Conservation (phyloP, 2,113 vertebrate genomes). For the Hemiscyllium ocellatum region DNA sequence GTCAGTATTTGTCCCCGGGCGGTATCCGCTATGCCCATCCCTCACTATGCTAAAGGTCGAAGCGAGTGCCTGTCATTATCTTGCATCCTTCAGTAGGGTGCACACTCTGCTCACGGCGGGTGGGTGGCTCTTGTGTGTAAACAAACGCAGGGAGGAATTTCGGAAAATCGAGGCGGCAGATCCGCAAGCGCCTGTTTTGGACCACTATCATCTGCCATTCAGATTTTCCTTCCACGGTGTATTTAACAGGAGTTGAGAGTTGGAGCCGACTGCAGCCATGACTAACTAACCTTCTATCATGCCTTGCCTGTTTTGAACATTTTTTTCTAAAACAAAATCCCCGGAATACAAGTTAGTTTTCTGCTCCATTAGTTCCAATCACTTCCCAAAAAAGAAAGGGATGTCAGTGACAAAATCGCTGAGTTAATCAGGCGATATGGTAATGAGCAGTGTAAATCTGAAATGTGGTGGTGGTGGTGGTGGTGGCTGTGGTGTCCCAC, state of each 20-base stretch:
- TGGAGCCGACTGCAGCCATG: not conserved
- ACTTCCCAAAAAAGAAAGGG: not conserved
- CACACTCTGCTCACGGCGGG: not conserved
- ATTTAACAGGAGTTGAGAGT: not conserved
- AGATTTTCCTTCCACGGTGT: not conserved
- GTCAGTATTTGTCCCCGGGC: too few relatives aligned
- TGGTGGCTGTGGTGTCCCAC: not conserved
- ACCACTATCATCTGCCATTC: not conserved
- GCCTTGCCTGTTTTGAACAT: not conserved
- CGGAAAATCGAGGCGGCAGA: not conserved
- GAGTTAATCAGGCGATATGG: not conserved
- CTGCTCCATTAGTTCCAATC: not conserved
- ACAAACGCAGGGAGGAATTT: not conserved
- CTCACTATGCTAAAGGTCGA: not conserved
- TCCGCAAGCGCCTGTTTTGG: not conserved
- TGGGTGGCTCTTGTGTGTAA: not conserved
- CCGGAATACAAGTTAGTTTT: not conserved
- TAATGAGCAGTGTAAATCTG: not conserved
- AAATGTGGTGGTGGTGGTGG: too few relatives aligned
- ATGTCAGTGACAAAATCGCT: not conserved
- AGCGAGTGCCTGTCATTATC: too few relatives aligned
- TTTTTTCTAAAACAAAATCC: not conserved
- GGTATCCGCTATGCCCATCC: too few relatives aligned
- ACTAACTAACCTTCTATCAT: not conserved
- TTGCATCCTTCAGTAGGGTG: not conserved